Evolutionary conservation across 1,140 invertebrate genomes (phyloP).

Genomic region (Heterodera carotae): DNA sequence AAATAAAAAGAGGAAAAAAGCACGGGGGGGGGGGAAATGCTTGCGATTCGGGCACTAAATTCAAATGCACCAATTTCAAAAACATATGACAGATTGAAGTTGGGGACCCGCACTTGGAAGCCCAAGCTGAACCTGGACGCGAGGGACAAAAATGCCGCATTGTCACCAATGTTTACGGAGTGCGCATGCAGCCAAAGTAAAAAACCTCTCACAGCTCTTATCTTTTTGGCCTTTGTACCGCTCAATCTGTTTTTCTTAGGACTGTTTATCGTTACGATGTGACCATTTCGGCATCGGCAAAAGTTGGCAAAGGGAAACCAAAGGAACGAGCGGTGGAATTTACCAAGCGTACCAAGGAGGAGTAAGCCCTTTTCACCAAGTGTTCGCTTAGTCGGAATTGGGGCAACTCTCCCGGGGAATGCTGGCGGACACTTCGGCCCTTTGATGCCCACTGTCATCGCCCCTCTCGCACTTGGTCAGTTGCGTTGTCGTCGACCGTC

Average conservation of each 20-base stretch:
- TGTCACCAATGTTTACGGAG: slow-evolving; percentile 25
- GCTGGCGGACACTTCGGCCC: too few species aligned
- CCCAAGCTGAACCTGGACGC: not conserved
- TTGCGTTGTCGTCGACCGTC: slow-evolving; percentile 23
- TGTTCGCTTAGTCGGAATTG: too few species aligned
- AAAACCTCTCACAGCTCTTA: too few species aligned
- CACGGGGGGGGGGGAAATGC: too few species aligned
- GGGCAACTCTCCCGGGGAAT: too few species aligned
- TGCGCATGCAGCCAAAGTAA: slow-evolving; percentile 24
- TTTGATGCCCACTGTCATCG: too few species aligned
- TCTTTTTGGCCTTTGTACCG: too few species aligned
- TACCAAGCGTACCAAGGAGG: slow-evolving; percentile 33
- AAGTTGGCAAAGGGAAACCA: slow-evolving; percentile 1
- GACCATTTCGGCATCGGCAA: slow-evolving; percentile 20
- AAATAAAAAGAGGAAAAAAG: too few species aligned
- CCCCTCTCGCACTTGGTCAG: slow-evolving; percentile 25
- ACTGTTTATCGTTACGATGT: slow-evolving; percentile 36
- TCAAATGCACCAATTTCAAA: too few species aligned
- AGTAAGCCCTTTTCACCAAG: slow-evolving; percentile 7
- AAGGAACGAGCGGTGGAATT: slow-evolving; percentile 24
- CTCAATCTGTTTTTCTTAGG: not conserved
- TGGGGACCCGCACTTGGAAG: slow-evolving; percentile 28
- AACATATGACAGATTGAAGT: slow-evolving; percentile 27
- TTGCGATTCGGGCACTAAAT: too few species aligned
- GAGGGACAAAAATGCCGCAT: not conserved